Percentiles rank a stretch among this genome's conserved stretches.
Conservation (phyloP, 1,140 invertebrate species). For the Hormaphis cornu region DNA sequence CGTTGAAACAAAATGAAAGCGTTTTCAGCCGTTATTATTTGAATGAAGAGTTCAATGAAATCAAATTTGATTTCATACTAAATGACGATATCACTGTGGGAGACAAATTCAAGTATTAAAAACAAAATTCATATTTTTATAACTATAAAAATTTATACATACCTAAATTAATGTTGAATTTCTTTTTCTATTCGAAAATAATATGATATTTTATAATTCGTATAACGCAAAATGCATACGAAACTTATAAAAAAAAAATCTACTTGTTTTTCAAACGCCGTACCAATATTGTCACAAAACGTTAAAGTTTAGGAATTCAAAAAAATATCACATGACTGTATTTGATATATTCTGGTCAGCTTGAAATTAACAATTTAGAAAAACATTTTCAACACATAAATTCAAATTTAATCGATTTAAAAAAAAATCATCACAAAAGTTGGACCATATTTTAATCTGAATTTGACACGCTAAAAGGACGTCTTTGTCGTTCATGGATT, state of each 20-base stretch:
- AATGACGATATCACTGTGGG: constrained; percentile 81
- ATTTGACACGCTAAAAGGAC: constrained; percentile 65
- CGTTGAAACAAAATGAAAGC: constrained; percentile 66
- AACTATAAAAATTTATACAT: neutral
- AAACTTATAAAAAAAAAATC: neutral
- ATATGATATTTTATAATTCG: neutral
- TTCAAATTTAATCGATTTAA: too few relatives aligned
- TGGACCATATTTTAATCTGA: too few relatives aligned
- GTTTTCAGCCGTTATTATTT: constrained; percentile 78
- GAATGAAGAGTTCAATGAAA: constrained; percentile 74
- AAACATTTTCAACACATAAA: too few relatives aligned
- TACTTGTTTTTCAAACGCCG: neutral
- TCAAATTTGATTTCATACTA: constrained; percentile 72
- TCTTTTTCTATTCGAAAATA: neutral
- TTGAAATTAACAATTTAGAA: too few relatives aligned
- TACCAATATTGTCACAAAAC: too few relatives aligned
- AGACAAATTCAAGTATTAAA: constrained; percentile 52
- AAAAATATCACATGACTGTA: too few relatives aligned
- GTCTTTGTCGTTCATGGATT: too few relatives aligned
- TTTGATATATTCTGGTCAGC: too few relatives aligned
- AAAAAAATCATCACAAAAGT: too few relatives aligned
- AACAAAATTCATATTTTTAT: neutral
- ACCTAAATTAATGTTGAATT: neutral
- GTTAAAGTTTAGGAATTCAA: too few relatives aligned
- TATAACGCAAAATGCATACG: neutral